These are phyloP conservation scores for Gadopsis bispinosus DNA, from an alignment of 2,797 vertebrate species.

Conservation along the genomic window DNA sequence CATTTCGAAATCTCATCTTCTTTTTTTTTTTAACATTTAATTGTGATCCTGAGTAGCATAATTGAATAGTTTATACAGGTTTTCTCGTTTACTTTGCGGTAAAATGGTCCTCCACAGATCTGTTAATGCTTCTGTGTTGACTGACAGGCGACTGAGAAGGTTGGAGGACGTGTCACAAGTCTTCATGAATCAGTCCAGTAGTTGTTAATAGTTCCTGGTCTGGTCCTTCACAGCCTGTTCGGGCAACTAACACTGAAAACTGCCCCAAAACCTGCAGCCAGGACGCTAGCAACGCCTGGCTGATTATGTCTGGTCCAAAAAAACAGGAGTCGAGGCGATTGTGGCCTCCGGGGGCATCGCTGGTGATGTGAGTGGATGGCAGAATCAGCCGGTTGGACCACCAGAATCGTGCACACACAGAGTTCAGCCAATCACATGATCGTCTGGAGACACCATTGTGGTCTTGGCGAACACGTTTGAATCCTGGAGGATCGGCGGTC, in stretches of 20 bases:
- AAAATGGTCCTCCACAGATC: not conserved
- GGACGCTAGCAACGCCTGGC: not conserved
- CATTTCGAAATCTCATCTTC: not conserved
- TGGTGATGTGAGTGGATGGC: constrained; percentile 39
- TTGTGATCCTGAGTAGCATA: constrained; percentile 13
- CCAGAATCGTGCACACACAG: constrained; percentile 9
- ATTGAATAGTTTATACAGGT: not conserved
- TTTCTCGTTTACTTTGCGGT: not conserved
- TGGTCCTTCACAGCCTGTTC: not conserved
- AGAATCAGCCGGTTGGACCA: constrained; percentile 5
- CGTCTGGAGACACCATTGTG: not conserved
- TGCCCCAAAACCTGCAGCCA: not conserved
- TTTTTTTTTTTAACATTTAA: not conserved
- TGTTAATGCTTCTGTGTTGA: not conserved
- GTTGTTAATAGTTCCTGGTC: not conserved
- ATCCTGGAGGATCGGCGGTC: not conserved
- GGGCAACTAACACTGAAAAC: not conserved
- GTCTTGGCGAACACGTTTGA: not conserved
- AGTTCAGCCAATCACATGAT: constrained; percentile 7
- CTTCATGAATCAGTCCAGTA: not conserved
- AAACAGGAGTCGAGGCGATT: not conserved
- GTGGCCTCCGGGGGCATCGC: constrained; percentile 9
- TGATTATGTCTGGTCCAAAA: constrained; percentile 1
- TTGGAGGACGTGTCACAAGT: not conserved
- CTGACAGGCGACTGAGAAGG: not conserved